These are phyloP conservation scores for Terrapene triunguis DNA, from an alignment of 2,113 vertebrate species.

Conservation along the genomic window DNA sequence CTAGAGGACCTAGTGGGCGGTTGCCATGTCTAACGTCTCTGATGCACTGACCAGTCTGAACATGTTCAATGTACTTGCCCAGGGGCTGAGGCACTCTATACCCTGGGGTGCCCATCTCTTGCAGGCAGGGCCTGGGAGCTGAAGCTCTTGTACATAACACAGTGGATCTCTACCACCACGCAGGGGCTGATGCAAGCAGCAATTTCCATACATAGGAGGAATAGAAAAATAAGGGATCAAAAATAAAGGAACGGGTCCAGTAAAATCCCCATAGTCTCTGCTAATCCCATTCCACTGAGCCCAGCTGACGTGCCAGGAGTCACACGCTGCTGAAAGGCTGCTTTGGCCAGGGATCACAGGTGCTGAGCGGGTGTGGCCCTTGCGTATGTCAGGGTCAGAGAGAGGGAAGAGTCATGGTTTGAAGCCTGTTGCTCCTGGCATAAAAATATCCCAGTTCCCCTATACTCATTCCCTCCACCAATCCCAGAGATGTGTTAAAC, in stretches of 20 bases:
- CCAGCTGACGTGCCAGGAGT: neutral
- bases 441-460: neutral
- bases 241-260: neutral
- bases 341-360: neutral
- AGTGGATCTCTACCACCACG: neutral
- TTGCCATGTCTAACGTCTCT: neutral
- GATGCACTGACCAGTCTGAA: no score
- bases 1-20: neutral
- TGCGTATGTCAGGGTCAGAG: neutral
- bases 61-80: neutral
- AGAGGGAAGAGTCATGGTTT: neutral
- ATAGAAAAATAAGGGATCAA: neutral
- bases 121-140: neutral
- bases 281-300: neutral
- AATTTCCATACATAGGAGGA: neutral
- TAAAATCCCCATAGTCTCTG: neutral
- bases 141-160: neutral
- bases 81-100: neutral
- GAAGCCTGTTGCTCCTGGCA: neutral
- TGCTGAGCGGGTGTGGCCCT: no score
- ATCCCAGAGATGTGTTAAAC: neutral
- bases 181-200: neutral
- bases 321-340: neutral
- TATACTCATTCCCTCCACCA: neutral
- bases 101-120: neutral